Base-by-base conservation (phyloP, 2,797 vertebrate genomes). In the Naso thynnoides region DNA sequence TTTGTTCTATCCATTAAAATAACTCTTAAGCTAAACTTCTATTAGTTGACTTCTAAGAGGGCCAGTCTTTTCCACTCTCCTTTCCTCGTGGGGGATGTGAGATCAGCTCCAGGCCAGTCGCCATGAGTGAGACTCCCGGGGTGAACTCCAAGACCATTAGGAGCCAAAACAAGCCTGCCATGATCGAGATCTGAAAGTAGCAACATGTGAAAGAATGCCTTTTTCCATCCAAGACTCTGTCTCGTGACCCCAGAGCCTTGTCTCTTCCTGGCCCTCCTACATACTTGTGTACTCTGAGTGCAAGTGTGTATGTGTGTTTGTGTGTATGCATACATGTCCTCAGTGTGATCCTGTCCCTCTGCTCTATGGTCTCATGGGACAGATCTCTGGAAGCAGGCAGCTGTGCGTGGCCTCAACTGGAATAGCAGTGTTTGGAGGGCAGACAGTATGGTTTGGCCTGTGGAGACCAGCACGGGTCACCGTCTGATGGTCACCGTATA, bases 131-230 rank as follows among this genome's bases (percentile, higher is more conserved):
- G 24, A 70, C 67, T 79, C 68, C 47, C 65, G 83, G 81, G 65
- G 83, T 31, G 62, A 79, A 69, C 66, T 93, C 86, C 75, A 81
- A 81, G 67, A 59, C 70, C 48, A 36, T 1, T 19, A 81, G 39
- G 71, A 89, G 72, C 89, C 88, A 90, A 91, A 92, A 88, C 81
- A 91, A 92, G 86, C 81, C 67, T 72, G 76, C 88, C 78, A 82
- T 87, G 85, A 87, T 90, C 63, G 76, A 91, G 88, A 91, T 92
- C 86, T 90, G 90, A 93, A 94, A 94, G 82, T 77, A 92, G 91
- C 90, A 88, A 93, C 92, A 92, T 94, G 92, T 89, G 91, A 94
- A 95, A 95, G 93, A 94, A 95, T 94, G 92, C 88, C 45, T 82
- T 93, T 93, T 93, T 93, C 93, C 92, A 85, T 94, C 86, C 92